Conservation (phyloP, 2,888 invertebrate species). For the Mayetiola destructor region DNA sequence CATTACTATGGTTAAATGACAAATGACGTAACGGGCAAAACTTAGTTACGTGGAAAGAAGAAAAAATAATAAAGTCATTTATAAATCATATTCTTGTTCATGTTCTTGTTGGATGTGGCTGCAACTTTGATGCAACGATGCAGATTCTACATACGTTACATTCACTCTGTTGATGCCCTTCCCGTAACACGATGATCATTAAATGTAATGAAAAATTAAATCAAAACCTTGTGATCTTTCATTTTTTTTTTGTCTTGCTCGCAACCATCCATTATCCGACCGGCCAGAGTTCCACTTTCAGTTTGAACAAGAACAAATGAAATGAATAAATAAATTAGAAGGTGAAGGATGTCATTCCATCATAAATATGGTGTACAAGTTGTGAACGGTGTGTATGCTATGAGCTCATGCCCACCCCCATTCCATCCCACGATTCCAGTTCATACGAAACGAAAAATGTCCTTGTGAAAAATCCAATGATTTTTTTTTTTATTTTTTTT, state of each 20-base stretch:
- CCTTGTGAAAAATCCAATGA: not conserved
- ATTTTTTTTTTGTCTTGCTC: not conserved
- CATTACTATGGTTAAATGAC: not conserved
- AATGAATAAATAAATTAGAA: not conserved
- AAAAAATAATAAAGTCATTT: too few species aligned
- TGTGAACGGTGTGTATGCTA: not conserved
- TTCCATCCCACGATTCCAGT: not conserved
- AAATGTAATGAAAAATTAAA: constrained; percentile 10
- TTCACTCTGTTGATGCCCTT: too few species aligned
- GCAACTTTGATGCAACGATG: constrained; percentile 11
- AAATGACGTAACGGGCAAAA: not conserved
- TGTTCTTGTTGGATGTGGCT: too few species aligned
- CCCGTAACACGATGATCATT: too few species aligned
- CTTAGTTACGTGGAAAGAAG: not conserved
- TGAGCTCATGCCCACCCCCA: too few species aligned
- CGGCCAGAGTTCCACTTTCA: not conserved
- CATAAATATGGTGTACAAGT: not conserved
- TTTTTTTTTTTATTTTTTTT: too few species aligned
- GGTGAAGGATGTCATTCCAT: not conserved
- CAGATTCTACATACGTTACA: constrained; percentile 2
- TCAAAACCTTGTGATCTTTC: not conserved
- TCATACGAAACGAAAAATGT: not conserved
- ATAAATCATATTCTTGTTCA: too few species aligned
- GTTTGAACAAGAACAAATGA: not conserved
- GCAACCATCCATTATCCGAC: not conserved